These are phyloP conservation scores for Ophonus ardosiacus DNA, from an alignment of 2,888 invertebrate genomes.

Conservation along the genomic window DNA sequence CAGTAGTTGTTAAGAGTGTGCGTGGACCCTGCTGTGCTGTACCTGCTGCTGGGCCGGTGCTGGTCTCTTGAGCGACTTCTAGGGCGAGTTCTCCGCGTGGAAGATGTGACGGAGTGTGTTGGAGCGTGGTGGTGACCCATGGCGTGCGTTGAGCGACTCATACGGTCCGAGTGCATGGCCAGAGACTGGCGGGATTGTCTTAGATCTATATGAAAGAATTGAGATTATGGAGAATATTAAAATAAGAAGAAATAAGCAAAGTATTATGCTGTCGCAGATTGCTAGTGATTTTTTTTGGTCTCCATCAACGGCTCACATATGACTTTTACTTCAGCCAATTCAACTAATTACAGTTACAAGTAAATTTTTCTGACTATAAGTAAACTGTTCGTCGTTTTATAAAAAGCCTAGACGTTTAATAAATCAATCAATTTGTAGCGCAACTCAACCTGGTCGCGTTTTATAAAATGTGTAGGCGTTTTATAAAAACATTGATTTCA, in stretches of 20 bases:
- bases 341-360: no score
- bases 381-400: no score
- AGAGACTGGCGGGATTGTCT: slow-evolving; percentile 92
- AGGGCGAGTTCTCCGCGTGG: slow-evolving; percentile 82
- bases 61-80: slow-evolving; percentile 87
- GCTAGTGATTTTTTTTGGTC: no score
- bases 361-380: no score
- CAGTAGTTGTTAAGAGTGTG: slow-evolving; percentile 91
- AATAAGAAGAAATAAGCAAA: background rate
- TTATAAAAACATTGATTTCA: no score
- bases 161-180: slow-evolving; percentile 88
- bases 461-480: no score
- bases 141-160: slow-evolving; percentile 86
- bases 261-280: background rate
- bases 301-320: no score
- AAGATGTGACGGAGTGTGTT: slow-evolving; percentile 76
- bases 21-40: slow-evolving; percentile 87
- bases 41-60: slow-evolving; percentile 86
- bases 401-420: no score
- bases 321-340: no score
- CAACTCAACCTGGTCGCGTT: no score
- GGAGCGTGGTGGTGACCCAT: slow-evolving; percentile 79
- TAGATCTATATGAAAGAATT: slow-evolving; percentile 78
- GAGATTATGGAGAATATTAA: background rate
- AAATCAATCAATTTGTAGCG: no score